Conservation (phyloP, 1,140 invertebrate species). For the Danaus melanippus region DNA sequence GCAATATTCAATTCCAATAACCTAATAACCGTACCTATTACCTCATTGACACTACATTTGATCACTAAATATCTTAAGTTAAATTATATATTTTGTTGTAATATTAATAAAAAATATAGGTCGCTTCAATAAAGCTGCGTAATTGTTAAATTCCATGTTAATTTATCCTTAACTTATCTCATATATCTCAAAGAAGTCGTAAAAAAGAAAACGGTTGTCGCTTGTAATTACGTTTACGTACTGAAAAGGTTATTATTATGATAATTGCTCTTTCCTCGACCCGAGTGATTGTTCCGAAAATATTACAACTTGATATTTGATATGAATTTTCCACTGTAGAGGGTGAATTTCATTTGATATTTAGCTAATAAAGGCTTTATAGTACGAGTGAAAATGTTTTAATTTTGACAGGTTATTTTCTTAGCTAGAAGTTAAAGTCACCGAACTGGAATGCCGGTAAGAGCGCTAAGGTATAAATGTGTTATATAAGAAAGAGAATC, state of each 20-base stretch:
- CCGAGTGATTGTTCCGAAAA: slow-evolving; percentile 11
- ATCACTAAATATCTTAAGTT: too few species aligned
- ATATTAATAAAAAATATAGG: too few species aligned
- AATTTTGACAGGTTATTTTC: slow-evolving; percentile 5
- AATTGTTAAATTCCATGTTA: too few species aligned
- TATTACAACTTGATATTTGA: slow-evolving; percentile 7
- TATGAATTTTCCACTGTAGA: not conserved
- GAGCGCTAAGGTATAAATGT: too few species aligned
- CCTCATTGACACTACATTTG: too few species aligned
- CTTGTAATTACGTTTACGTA: slow-evolving; percentile 13
- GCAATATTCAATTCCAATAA: too few species aligned
- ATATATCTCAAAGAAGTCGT: slow-evolving; percentile 10
- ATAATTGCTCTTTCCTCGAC: slow-evolving; percentile 17
- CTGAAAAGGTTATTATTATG: slow-evolving; percentile 19
- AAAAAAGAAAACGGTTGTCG: slow-evolving; percentile 11
- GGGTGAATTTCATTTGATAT: too few species aligned
- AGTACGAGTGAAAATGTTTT: not conserved
- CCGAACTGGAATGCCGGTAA: too few species aligned
- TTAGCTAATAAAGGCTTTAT: not conserved
- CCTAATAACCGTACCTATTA: too few species aligned
- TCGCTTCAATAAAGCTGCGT: too few species aligned
- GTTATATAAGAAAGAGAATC: too few species aligned
- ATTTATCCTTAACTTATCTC: not conserved
- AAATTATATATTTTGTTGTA: too few species aligned
- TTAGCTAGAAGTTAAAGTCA: not conserved